A percentile compares a stretch with the other conserved stretches of the same genome.
Conservation (phyloP, 2,888 invertebrate species). For the Adelphocoris suturalis region DNA sequence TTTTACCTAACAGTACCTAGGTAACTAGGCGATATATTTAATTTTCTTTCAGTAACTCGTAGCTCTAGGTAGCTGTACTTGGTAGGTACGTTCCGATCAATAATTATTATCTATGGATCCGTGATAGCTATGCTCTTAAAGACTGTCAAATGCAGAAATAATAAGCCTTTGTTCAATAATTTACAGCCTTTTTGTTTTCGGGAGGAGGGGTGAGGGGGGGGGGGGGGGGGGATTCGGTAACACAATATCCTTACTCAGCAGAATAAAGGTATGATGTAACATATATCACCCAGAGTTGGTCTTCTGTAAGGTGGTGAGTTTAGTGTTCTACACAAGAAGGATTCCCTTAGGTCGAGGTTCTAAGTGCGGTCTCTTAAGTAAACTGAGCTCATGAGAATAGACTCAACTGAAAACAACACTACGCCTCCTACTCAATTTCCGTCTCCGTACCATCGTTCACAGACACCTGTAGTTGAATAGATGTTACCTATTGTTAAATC, state of each 20-base stretch:
- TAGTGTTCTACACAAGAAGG: background rate
- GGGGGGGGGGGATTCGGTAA: too few relatives aligned
- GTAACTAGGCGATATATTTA: too few relatives aligned
- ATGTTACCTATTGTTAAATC: too few relatives aligned
- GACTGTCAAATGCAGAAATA: background rate
- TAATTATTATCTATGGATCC: too few relatives aligned
- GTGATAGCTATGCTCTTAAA: background rate
- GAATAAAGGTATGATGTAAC: too few relatives aligned
- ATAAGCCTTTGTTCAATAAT: background rate
- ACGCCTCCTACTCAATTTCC: background rate
- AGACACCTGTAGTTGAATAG: too few relatives aligned
- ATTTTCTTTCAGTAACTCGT: too few relatives aligned
- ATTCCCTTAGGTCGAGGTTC: conserved; percentile 4
- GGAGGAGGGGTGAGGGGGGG: too few relatives aligned
- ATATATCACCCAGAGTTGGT: background rate
- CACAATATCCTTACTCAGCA: too few relatives aligned
- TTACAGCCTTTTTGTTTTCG: background rate
- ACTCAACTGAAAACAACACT: background rate
- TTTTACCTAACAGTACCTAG: too few relatives aligned
- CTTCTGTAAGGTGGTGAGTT: background rate
- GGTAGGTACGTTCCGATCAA: too few relatives aligned
- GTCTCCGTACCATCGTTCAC: background rate
- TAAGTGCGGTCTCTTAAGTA: conserved; percentile 15
- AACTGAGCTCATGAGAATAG: background rate
- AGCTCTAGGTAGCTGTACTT: too few relatives aligned